These are phyloP conservation scores for Orchesella flavescens DNA, from an alignment of 2,888 invertebrate genomes.

Conservation along the genomic window DNA sequence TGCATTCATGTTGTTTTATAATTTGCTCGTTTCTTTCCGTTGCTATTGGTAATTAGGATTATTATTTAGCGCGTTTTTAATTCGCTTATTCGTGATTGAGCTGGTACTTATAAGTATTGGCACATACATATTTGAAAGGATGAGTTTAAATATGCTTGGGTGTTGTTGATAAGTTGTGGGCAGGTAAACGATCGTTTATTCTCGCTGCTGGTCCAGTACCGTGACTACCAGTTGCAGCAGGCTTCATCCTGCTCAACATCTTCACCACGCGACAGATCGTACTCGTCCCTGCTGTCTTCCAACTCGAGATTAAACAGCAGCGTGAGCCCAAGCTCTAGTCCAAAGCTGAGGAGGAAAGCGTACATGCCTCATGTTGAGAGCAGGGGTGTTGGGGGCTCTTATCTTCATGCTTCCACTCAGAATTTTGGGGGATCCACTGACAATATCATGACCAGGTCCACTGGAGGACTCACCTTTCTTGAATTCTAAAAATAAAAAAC, in stretches of 20 bases:
- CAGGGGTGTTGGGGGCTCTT: not conserved
- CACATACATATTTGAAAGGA: too few relatives aligned
- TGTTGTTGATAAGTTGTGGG: too few relatives aligned
- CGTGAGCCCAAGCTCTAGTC: conserved; percentile 35
- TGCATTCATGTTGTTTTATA: not conserved
- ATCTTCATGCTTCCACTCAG: not conserved
- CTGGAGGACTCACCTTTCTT: conserved; percentile 37
- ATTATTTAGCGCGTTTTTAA: too few relatives aligned
- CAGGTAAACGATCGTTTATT: conserved; percentile 32
- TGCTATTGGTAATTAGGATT: too few relatives aligned
- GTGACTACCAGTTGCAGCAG: conserved; percentile 29
- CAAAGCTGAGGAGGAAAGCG: conserved; percentile 28
- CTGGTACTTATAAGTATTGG: too few relatives aligned
- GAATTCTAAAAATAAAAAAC: conserved; percentile 37
- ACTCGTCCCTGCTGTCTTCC: conserved; percentile 2
- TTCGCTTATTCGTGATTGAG: too few relatives aligned
- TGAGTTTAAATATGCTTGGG: too few relatives aligned
- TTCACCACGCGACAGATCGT: not conserved
- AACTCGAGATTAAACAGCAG: not conserved
- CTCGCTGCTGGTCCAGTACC: conserved; percentile 33
- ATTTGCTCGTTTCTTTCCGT: conserved; percentile 15
- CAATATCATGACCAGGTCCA: conserved; percentile 46
- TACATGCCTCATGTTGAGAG: too few relatives aligned
- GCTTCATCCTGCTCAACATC: not conserved
- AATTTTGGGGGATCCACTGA: conserved; percentile 9